Evolutionary conservation across 2,113 vertebrate genomes (phyloP), one percentile per base, ranked within the genome.

Genomic region (Periophthalmodon schlosseri): DNA sequence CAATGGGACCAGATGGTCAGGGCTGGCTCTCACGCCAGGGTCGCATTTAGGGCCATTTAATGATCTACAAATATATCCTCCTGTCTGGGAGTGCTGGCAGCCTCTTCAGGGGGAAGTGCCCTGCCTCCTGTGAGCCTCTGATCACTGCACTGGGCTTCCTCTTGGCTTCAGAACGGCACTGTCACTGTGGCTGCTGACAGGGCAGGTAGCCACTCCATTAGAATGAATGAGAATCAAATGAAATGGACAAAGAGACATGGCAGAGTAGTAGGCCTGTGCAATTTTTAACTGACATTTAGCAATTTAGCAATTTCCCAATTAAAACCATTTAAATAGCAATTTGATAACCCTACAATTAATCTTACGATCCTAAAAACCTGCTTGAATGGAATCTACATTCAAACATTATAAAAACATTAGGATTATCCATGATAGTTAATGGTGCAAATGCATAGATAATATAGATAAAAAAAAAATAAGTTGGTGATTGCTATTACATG

Each of bases 31-130:
- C 91, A 91, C 90, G 84, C 91, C 90, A 90, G 90, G 89, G 86
- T 91, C 91, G 90, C 89, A 84, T 91, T 92, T 92, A 92, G 90
- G 90, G 84, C 85, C 91, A 88, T 91, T 92, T 91, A 92, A 91
- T 89, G 87, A 90, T 92, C 87, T 87, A 84, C 87, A 92, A 88
- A 91, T 92, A 88, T 79, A 90, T 91, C 88, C 88, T 86, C 82
- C 79, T 86, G 90, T 91, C 89, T 91, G 86, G 69, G 75, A 82
- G 81, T 81, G 81, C 86, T 88, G 87, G 90, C 91, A 83, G 78
- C 68, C 69, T 74, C 47, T 70, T 86, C 70, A 79, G 70, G 76
- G 84, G 83, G 85, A 81, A 79, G 84, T 72, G 81, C 79, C 80
- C 78, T 46, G 84, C 71, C 77, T 87, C 82, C 73, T 74, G 76